Evolutionary conservation across 2,797 vertebrate genomes (phyloP), one percentile per base, ranked within the genome.

Genomic region (Gallinago nigripennis): DNA sequence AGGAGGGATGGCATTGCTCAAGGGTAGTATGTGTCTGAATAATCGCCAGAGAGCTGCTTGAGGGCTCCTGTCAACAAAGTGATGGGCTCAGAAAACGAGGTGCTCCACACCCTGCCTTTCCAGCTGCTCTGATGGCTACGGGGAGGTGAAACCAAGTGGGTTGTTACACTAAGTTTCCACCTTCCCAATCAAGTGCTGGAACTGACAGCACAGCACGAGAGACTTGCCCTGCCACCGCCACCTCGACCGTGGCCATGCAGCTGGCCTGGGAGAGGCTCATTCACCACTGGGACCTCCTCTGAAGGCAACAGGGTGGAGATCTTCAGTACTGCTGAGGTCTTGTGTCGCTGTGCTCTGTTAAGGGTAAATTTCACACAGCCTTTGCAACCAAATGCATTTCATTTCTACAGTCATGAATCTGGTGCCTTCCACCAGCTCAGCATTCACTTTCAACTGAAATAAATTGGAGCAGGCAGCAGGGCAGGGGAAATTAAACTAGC

Each of bases 401-500:
- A 61, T 87, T 94, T 92, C 64, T 75, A 81, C 75, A 71, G 56
- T 70, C 61, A 76, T 4, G 5, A 86, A 91, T 51, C 18, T 5
- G 2, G 8, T 68, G 63, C 63, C 28, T 85, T 94, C 68, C 39
- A 87, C 85, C 12, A 88, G 69, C 21, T 71, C 69, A 28, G 31
- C 21, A 81, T 76, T 81, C 10, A n/a, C 57, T 94, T 95, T 84
- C 81, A 94, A 83, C 88, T 85, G 87, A 82, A 86, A 86, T 86
- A 82, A 93, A 92, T 88, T 53, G 39, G 60, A 86, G 28, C 18
- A 93, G 77, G 78, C 61, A 84, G 73, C 27, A 65, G 37, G 79
- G 54, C 58, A 94, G 51, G 53, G 60, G 31, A 96, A 97, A 96
- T 85, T 93, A 95, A 88, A 89, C 50, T 41, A 89, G 53, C 31